Base-by-base conservation (phyloP, 2,113 vertebrate species). In the Protobothrops flavoviridis region DNA sequence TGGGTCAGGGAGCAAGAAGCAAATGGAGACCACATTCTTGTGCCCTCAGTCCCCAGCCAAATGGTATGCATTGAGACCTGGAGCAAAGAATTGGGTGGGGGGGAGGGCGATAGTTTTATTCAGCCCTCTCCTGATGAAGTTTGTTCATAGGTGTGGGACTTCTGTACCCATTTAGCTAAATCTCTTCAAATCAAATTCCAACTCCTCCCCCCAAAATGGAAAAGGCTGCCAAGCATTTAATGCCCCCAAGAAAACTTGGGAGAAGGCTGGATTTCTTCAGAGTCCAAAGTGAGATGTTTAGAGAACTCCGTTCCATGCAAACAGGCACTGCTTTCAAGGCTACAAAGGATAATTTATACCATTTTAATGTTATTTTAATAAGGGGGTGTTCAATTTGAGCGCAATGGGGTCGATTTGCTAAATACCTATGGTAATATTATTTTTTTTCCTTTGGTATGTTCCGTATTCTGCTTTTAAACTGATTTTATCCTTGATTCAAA, bases 281-380 rank as follows among this genome's bases (percentile, higher is more conserved):
- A 95, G 96, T 97, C 97, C 95, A 93, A 95, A 96, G 96, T 96
- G 94, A 96, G 97, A 97, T 90, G 89, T 97, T 97, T 97, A 96
- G 97, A 94, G 96, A 98, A 97, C 96, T 98, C 98, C 97, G 97
- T 98, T 98, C 98, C 98, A 98, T 98, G 98, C 98, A 98, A 98
- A 98, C 98, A 97, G 97, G 97, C 97, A 97, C 98, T 98, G 97
- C 97, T 97, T 98, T 95, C 94, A 94, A 96, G 94, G 98, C 98
- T 98, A 98, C 98, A 98, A 98, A 98, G 98, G 97, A 98, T 95
- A 92, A 17, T 94, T 95, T 93, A 81, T 92, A 89, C 94, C 94
- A 94, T 93, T 95, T 96, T 93, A 95, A 93, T 96, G 95, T 93
- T 94, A 93, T 96, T 90, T 94, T 93, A 95, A 93, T 94, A 94